These are phyloP conservation scores for human DNA, from an alignment of 2,113 vertebrate species.

Conservation along the genomic window DNA sequence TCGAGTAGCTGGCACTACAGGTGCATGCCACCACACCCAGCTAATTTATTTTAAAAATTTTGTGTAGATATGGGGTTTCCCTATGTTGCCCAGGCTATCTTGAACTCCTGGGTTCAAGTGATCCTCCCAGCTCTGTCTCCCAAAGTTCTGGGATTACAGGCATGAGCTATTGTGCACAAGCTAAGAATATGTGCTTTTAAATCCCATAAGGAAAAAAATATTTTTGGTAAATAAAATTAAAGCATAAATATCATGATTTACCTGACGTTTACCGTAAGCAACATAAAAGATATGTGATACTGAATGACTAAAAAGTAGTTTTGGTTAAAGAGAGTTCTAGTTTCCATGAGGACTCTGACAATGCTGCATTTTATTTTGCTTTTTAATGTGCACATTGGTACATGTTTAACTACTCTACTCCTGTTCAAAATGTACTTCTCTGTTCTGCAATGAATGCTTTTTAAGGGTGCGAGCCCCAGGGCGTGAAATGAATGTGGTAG, in stretches of 20 bases:
- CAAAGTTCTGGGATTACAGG: too few relatives aligned
- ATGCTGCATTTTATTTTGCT: neutral
- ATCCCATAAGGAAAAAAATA: conserved; percentile 6
- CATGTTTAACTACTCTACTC: conserved; percentile 18
- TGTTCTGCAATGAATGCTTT: conserved; percentile 54
- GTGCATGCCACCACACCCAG: too few relatives aligned
- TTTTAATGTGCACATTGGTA: neutral
- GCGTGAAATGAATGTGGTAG: neutral
- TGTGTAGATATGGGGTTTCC: too few relatives aligned
- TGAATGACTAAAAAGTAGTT: conserved; percentile 24
- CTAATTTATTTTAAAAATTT: too few relatives aligned
- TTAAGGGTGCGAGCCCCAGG: conserved; percentile 40
- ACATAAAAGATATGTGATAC: conserved; percentile 9
- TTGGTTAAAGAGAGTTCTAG: neutral
- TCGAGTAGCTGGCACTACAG: too few relatives aligned
- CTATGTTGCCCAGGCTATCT: too few relatives aligned
- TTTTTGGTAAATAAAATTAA: conserved; percentile 56
- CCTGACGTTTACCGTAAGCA: conserved; percentile 38
- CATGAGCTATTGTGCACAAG: too few relatives aligned
- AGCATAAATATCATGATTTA: neutral
- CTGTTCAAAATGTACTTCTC: conserved; percentile 51
- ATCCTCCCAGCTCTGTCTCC: too few relatives aligned
- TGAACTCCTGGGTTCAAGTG: too few relatives aligned
- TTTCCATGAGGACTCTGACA: neutral
- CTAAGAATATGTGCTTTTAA: conserved; percentile 27